Evolutionary conservation across 2,888 invertebrate species (phyloP).

Genomic region (Clostera curtula): DNA sequence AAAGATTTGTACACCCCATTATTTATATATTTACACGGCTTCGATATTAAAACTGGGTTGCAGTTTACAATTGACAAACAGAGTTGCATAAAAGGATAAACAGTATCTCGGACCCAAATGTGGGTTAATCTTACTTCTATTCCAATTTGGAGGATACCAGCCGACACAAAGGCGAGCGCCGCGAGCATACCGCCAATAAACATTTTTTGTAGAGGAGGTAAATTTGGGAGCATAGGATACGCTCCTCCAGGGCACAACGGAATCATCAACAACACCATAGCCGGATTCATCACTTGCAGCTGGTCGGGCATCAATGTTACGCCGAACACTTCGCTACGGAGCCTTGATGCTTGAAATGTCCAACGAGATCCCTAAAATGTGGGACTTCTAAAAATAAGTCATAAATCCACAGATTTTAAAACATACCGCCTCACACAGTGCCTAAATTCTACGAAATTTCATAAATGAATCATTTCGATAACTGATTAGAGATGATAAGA

Average conservation of each 20-base stretch:
- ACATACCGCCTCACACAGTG: too few species aligned
- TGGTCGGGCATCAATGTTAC: constrained; percentile 82
- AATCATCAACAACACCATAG: constrained; percentile 81
- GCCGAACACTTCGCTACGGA: constrained; percentile 75
- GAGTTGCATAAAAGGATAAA: too few species aligned
- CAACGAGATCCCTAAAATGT: constrained; percentile 79
- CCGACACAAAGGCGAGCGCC: constrained; percentile 77
- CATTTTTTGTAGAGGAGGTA: constrained; percentile 82
- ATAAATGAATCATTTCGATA: too few species aligned
- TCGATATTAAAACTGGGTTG: too few species aligned
- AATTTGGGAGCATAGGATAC: constrained; percentile 56
- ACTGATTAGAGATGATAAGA: too few species aligned
- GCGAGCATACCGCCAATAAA: constrained; percentile 73
- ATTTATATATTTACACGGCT: too few species aligned
- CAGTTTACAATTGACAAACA: too few species aligned
- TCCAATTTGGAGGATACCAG: constrained; percentile 77
- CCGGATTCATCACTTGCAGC: constrained; percentile 86
- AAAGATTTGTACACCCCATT: too few species aligned
- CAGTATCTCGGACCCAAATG: too few species aligned
- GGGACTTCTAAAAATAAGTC: not conserved
- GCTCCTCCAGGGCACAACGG: constrained; percentile 75
- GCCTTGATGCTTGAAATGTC: constrained; percentile 84
- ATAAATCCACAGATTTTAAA: too few species aligned
- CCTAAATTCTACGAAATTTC: too few species aligned
- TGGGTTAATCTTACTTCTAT: too few species aligned